These are phyloP conservation scores for Craniophora ligustri DNA, from an alignment of 2,888 invertebrate species.

Conservation along the genomic window DNA sequence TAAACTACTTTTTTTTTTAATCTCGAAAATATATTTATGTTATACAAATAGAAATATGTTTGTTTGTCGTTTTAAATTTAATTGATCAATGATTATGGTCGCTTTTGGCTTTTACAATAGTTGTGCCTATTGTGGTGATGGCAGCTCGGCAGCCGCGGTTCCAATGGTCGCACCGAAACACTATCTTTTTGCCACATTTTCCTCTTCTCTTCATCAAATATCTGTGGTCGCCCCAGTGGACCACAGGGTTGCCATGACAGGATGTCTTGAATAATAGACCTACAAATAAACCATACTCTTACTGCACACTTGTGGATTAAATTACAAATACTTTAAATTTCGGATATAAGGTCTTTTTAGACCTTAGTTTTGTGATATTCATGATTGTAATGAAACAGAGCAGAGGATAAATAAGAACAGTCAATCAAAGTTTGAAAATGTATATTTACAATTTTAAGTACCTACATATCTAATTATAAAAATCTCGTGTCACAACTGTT, in stretches of 20 bases:
- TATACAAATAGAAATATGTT: too few relatives aligned
- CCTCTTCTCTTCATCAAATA: conserved; percentile 54
- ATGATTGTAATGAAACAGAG: too few relatives aligned
- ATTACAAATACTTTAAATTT: too few relatives aligned
- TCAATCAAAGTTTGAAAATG: too few relatives aligned
- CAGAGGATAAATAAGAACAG: too few relatives aligned
- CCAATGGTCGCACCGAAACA: conserved; percentile 59
- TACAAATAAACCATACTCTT: conserved; percentile 2
- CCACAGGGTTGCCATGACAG: conserved; percentile 52
- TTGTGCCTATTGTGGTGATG: conserved; percentile 46
- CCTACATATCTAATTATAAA: too few relatives aligned
- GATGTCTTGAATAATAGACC: conserved; percentile 34
- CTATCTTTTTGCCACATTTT: conserved; percentile 26
- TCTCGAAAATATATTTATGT: too few relatives aligned
- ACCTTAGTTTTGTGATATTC: too few relatives aligned
- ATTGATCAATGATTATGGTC: conserved; percentile 34
- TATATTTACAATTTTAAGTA: too few relatives aligned
- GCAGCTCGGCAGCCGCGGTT: conserved; percentile 54
- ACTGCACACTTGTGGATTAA: background rate
- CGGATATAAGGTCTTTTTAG: too few relatives aligned
- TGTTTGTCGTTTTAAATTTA: background rate
- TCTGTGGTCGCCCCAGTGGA: conserved; percentile 52
- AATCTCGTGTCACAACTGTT: too few relatives aligned
- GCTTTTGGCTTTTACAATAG: conserved; percentile 23
- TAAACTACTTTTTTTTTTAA: background rate